Percentiles rank a stretch among this genome's conserved stretches.
phyloP scores from a whole-genome alignment of 2,888 invertebrate species.

The Rhaphigaster nebulosa region DNA sequence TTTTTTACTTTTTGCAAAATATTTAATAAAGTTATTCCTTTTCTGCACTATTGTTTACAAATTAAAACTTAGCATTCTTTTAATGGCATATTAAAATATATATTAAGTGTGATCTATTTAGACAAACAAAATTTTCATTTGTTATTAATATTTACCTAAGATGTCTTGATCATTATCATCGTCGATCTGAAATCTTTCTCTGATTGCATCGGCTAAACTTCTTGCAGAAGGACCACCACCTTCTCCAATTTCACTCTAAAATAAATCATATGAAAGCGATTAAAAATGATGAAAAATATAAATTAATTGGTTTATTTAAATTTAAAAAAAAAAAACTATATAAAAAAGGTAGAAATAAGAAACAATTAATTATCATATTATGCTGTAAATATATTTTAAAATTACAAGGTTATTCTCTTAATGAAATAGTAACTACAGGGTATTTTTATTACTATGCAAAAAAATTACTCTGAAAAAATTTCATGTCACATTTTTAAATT shows the following conservation, averaged over 20 bases:
- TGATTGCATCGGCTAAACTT: constrained; percentile 80
- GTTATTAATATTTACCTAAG: constrained; percentile 71
- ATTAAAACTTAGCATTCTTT: too few relatives aligned
- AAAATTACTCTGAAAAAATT: too few relatives aligned
- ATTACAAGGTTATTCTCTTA: too few relatives aligned
- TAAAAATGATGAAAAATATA: background rate
- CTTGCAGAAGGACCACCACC: constrained; percentile 68
- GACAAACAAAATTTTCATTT: background rate
- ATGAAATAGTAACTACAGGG: too few relatives aligned
- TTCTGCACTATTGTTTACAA: too few relatives aligned
- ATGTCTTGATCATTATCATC: constrained; percentile 88
- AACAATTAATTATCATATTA: too few relatives aligned
- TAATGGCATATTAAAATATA: too few relatives aligned
- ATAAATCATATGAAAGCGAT: background rate
- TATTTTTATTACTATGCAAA: too few relatives aligned
- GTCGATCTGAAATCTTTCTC: constrained; percentile 83
- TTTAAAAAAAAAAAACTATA: background rate
- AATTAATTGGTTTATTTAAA: background rate
- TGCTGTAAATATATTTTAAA: too few relatives aligned
- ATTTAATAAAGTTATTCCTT: too few relatives aligned
- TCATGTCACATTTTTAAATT: too few relatives aligned
- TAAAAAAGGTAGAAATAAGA: background rate
- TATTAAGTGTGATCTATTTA: background rate
- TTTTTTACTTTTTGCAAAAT: too few relatives aligned
- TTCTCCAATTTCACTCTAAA: constrained; percentile 61